phyloP scores from a whole-genome alignment of 1,140 invertebrate species.

The Oryctes rhinoceros region DNA sequence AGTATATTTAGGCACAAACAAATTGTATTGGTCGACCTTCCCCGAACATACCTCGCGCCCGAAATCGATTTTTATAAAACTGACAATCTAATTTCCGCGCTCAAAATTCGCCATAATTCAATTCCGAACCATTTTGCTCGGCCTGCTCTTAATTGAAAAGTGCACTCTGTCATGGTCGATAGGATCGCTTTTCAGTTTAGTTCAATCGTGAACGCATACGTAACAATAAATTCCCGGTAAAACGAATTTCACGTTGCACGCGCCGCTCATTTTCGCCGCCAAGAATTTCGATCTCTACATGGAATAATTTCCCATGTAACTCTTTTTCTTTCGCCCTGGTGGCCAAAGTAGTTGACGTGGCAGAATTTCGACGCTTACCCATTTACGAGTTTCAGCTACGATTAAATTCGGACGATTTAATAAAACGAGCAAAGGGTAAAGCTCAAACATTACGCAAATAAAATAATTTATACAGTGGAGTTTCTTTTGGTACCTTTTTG shows the following conservation, averaged over 20 bases:
- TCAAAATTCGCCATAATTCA: slow-evolving; percentile 34
- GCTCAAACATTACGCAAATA: too few relatives aligned
- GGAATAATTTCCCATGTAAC: not conserved
- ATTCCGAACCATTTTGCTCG: slow-evolving; percentile 34
- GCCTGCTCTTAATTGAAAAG: slow-evolving; percentile 33
- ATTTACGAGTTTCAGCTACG: too few relatives aligned
- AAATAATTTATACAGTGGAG: too few relatives aligned
- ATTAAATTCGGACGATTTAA: too few relatives aligned
- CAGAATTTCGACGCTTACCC: too few relatives aligned
- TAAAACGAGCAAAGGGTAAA: too few relatives aligned
- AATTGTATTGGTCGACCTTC: too few relatives aligned
- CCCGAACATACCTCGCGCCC: not conserved
- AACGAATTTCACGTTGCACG: slow-evolving; percentile 13
- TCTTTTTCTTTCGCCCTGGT: too few relatives aligned
- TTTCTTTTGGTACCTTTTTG: too few relatives aligned
- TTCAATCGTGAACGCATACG: not conserved
- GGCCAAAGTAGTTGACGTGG: too few relatives aligned
- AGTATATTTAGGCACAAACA: too few relatives aligned
- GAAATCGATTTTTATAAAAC: slow-evolving; percentile 27
- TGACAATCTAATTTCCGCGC: slow-evolving; percentile 28
- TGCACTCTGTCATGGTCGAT: slow-evolving; percentile 26
- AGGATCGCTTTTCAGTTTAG: slow-evolving; percentile 19
- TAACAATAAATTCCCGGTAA: not conserved
- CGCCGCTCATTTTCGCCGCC: not conserved
- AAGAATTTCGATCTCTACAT: not conserved